Evolutionary conservation across 2,888 invertebrate species (phyloP).

Genomic region (Catocala sponsa): DNA sequence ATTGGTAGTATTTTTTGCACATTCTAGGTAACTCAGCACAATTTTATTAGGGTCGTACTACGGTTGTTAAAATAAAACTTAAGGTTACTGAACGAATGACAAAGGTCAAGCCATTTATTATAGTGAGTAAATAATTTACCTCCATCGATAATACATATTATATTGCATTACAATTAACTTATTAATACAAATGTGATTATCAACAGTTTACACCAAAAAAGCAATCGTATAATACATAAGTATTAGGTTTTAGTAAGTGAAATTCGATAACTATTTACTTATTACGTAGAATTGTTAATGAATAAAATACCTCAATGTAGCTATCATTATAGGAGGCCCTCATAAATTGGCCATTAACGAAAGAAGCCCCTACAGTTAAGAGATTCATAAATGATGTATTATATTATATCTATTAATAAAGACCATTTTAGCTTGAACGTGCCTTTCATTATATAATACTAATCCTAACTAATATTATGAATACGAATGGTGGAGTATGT

Average conservation of each 20-base stretch:
- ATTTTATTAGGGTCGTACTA: slow-evolving; percentile 12
- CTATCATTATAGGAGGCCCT: slow-evolving; percentile 30
- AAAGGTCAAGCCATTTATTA: not conserved
- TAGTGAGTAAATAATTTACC: not conserved
- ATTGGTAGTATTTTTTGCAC: slow-evolving; percentile 43
- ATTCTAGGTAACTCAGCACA: slow-evolving; percentile 34
- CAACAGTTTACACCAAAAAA: slow-evolving; percentile 43
- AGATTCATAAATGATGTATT: slow-evolving; percentile 42
- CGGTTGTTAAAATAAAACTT: slow-evolving; percentile 28
- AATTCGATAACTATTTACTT: slow-evolving; percentile 34
- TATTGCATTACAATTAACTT: not conserved
- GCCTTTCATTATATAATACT: slow-evolving; percentile 50
- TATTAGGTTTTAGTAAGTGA: slow-evolving; percentile 28
- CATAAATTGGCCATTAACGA: slow-evolving; percentile 26
- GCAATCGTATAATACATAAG: slow-evolving; percentile 40
- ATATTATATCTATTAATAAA: slow-evolving; percentile 53
- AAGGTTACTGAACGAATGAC: slow-evolving; percentile 1
- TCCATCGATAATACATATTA: not conserved
- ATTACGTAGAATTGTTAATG: slow-evolving; percentile 42
- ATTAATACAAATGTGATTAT: slow-evolving; percentile 37
- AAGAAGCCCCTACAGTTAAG: slow-evolving; percentile 31
- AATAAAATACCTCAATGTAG: slow-evolving; percentile 47
- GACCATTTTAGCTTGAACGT: slow-evolving; percentile 65
- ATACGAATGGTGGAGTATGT: no score
- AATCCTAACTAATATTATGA: not conserved